Evolutionary conservation across 2,113 vertebrate genomes (phyloP).

Genomic region (Eulemur macaco): DNA sequence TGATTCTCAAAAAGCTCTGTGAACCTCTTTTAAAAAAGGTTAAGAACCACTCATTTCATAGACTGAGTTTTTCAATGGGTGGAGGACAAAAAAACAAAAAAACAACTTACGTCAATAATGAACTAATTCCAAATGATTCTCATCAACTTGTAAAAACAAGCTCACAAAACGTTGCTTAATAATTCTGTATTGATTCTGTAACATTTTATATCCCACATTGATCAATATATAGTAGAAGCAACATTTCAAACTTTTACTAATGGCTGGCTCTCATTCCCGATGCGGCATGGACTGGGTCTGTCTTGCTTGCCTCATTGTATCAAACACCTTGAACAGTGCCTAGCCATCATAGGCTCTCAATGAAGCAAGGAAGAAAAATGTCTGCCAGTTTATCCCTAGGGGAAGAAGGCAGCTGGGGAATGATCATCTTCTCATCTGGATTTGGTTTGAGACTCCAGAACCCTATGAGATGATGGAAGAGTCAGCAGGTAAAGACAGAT

Average conservation of each 20-base stretch:
- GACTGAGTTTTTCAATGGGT: too few species aligned
- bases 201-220: background rate
- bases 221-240: background rate
- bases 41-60: background rate
- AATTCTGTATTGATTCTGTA: background rate
- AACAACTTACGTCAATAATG: background rate
- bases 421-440: background rate
- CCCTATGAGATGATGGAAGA: background rate
- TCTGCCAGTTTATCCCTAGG: background rate
- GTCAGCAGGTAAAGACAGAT: background rate
- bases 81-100: too few species aligned
- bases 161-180: background rate
- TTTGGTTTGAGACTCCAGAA: background rate
- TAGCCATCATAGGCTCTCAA: background rate
- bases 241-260: background rate
- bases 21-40: background rate
- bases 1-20: constrained; percentile 34
- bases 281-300: background rate
- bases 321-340: background rate
- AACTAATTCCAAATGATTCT: constrained; percentile 6
- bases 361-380: background rate
- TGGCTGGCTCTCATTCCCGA: background rate
- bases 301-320: background rate
- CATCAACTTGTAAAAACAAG: background rate
- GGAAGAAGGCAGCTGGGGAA: background rate